Evolutionary conservation across 1,140 invertebrate species (phyloP).

Genomic region (Globodera ellingtonae): DNA sequence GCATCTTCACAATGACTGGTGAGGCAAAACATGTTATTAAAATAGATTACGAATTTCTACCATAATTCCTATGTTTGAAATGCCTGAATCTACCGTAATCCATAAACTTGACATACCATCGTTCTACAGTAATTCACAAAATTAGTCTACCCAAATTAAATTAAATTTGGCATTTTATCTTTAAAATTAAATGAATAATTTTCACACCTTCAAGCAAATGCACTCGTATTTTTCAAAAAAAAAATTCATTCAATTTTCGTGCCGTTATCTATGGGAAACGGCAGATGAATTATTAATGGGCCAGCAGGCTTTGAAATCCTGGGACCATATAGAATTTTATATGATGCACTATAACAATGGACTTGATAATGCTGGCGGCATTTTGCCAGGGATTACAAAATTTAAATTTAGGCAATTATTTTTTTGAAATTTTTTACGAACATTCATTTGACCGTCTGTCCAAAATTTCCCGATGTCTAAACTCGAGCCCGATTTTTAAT

Average conservation of each 20-base stretch:
- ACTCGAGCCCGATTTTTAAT: not conserved
- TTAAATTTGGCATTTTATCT: not conserved
- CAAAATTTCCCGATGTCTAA: too few relatives aligned
- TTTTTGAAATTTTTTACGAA: too few relatives aligned
- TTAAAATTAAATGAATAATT: not conserved
- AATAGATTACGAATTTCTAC: too few relatives aligned
- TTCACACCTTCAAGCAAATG: not conserved
- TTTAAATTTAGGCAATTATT: too few relatives aligned
- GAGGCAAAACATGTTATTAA: slow-evolving; percentile 40
- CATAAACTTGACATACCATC: too few relatives aligned
- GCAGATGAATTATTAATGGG: not conserved
- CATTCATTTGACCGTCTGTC: too few relatives aligned
- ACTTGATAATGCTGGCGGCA: not conserved
- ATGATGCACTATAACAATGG: not conserved
- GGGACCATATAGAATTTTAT: not conserved
- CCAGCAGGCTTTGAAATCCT: not conserved
- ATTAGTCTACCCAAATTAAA: too few relatives aligned
- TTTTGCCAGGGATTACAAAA: too few relatives aligned
- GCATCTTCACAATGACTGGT: slow-evolving; percentile 98
- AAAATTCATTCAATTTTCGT: not conserved
- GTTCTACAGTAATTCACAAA: too few relatives aligned
- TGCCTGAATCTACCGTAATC: too few relatives aligned
- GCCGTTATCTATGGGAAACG: not conserved
- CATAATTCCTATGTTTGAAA: too few relatives aligned
- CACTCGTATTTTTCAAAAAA: not conserved